Base-by-base conservation (phyloP, 2,797 vertebrate genomes). In the Chrosomus eos region DNA sequence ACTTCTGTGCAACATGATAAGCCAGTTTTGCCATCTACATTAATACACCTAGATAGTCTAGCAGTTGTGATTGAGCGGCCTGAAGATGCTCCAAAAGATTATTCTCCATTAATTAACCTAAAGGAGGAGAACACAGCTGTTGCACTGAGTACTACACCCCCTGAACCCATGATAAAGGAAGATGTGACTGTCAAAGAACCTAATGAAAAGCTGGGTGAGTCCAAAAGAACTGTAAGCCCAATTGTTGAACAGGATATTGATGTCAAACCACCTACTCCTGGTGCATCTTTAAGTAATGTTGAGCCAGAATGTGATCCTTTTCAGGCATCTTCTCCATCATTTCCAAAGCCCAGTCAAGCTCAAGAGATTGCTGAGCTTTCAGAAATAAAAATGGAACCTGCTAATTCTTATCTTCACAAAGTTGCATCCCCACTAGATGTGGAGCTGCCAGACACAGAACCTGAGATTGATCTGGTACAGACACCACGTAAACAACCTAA, bases 401-500 rank as follows among this genome's bases (percentile, higher is more conserved):
- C 90, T 87, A 68, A 88, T 81, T 81, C 85, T 0, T 80, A 83
- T 64, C 89, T 90, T 87, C 94, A 94, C 31, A 97, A 95, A 91
- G 85, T 72, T 0, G 96, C 97, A 78, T 93, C 13, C 0, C 87
- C 91, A 43, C 88, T 89, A n/a, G 97, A 97, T 76, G 86, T 88
- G 40, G 93, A 93, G 86, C 94, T 96, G 0, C 92, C 94, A 0
- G 91, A 95, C 78, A 91, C 96, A 0, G 96, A 98, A 2, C 89
- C 90, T 87, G 97, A 97, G 92, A 92, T 91, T 0, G 97, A 96
- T 0, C 94, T 93, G 60, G 87, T 92, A 73, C 88, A 94, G n/a
- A 96, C 96, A 90, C 95, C 95, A 66, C 96, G 95, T 77, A 98
- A 96, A 87, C 93, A 96, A 40, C 93, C 95, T 67, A 99, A 99